Conservation (phyloP, 2,113 vertebrate genomes). For the Odocoileus virginianus region DNA sequence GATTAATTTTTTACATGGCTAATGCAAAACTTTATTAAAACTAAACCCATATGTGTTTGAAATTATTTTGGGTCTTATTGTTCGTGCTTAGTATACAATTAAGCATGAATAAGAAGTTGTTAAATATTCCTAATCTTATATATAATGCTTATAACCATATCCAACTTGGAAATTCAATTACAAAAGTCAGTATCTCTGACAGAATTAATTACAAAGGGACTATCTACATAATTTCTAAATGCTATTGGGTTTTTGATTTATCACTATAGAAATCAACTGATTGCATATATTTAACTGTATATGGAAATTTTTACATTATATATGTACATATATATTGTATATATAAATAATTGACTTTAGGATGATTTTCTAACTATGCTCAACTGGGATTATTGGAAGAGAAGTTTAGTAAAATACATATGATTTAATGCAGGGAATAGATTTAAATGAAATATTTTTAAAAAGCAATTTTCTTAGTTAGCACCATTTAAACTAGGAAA, state of each 20-base stretch:
- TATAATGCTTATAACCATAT: slow-evolving; percentile 26
- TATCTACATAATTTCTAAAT: background rate
- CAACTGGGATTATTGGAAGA: background rate
- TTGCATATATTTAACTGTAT: background rate
- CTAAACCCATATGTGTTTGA: background rate
- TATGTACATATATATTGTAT: background rate
- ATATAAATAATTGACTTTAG: background rate
- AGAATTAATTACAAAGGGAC: background rate
- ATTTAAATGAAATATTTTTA: background rate
- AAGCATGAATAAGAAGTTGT: slow-evolving; percentile 9
- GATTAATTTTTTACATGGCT: background rate
- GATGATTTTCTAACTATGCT: background rate
- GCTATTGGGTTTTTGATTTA: background rate
- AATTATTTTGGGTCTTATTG: slow-evolving; percentile 18
- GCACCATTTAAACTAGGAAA: background rate
- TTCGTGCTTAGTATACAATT: background rate
- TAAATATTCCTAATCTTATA: slow-evolving; percentile 30
- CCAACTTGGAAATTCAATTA: slow-evolving; percentile 35
- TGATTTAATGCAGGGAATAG: background rate
- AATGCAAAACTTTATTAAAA: background rate
- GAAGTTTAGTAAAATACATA: background rate
- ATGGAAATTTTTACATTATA: background rate
- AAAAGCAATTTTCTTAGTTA: background rate
- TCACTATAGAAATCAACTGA: background rate
- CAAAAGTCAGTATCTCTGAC: background rate